Conservation (phyloP, 2,888 invertebrate species). For the Gryllus longicercus region DNA sequence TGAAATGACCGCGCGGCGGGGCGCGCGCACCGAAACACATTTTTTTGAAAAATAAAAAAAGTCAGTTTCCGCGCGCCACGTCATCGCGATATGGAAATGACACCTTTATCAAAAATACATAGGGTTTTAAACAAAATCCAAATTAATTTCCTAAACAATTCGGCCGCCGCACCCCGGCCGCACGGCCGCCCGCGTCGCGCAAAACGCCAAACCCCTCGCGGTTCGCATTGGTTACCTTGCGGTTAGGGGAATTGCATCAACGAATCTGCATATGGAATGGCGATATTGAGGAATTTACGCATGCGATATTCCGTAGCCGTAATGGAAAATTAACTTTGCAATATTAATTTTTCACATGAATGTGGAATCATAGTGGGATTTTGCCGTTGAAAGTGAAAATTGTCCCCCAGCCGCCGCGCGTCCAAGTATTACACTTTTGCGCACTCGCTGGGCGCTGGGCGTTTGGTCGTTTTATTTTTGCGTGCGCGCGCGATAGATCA, state of each 20-base stretch:
- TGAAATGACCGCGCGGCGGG: no score
- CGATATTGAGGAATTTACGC: no score
- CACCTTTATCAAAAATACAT: conserved; percentile 17
- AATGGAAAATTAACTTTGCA: conserved; percentile 9
- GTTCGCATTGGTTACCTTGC: no score
- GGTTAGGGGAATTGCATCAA: no score
- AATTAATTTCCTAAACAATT: not conserved
- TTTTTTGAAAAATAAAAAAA: not conserved
- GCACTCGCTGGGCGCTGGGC: no score
- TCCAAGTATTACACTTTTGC: no score
- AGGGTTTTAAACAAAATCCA: conserved; percentile 5
- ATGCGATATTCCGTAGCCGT: not conserved
- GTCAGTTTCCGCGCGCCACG: not conserved
- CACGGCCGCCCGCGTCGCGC: not conserved
- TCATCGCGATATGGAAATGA: conserved; percentile 17
- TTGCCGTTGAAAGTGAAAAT: not conserved
- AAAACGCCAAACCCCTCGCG: no score
- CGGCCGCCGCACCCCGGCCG: not conserved
- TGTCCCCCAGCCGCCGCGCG: not conserved
- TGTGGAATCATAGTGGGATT: not conserved
- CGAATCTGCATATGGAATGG: no score
- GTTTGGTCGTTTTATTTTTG: no score
- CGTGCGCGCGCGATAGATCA: no score
- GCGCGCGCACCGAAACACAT: not conserved
- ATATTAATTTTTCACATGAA: not conserved